These are phyloP conservation scores for Acanthopleura granulata DNA, from an alignment of 2,888 invertebrate species.

Conservation along the genomic window DNA sequence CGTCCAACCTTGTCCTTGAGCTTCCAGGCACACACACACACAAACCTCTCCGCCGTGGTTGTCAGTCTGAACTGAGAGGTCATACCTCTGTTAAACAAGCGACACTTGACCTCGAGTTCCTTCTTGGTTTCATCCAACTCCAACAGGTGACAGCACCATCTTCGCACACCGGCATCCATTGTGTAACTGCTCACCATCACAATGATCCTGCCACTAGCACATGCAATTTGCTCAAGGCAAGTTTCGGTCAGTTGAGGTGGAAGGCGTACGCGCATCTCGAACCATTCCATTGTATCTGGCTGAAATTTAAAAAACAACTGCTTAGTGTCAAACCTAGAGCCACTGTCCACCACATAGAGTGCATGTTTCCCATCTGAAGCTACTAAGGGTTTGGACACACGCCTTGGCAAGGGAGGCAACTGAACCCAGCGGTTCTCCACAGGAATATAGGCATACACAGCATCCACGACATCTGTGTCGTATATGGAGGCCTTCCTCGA, in stretches of 20 bases:
- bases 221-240: not conserved
- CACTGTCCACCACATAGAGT: not conserved
- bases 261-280: not conserved
- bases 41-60: not conserved
- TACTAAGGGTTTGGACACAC: constrained; percentile 1
- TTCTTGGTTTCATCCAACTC: not conserved
- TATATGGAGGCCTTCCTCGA: not conserved
- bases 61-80: not conserved
- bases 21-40: constrained; percentile 5
- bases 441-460: constrained; percentile 46
- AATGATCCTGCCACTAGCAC: not conserved
- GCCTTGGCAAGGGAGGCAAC: constrained; percentile 45
- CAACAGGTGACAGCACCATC: not conserved
- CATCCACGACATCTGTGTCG: constrained; percentile 35
- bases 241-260: not conserved
- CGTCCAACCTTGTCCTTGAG: not conserved
- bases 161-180: not conserved
- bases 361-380: constrained; percentile 4
- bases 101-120: not conserved
- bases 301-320: not conserved
- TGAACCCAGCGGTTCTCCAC: constrained; percentile 50
- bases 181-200: constrained; percentile 1
- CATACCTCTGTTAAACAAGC: not conserved
- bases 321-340: not conserved
- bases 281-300: not conserved